Evolutionary conservation across 2,888 invertebrate genomes (phyloP).

Genomic region (Watsonalla binaria): DNA sequence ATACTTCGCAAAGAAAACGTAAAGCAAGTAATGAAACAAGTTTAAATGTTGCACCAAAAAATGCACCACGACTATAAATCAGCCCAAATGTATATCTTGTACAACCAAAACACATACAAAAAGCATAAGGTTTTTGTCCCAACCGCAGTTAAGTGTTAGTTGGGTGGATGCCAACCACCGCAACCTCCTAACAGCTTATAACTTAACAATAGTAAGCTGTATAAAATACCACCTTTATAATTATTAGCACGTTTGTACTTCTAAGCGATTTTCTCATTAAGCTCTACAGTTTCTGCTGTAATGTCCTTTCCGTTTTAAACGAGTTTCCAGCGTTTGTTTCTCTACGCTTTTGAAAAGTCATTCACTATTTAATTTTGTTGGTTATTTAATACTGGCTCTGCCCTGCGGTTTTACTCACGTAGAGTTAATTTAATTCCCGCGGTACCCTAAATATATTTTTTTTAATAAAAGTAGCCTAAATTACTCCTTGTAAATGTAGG

Average conservation of each 20-base stretch:
- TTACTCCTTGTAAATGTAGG: too few relatives aligned
- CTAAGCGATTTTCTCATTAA: background rate
- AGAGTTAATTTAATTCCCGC: too few relatives aligned
- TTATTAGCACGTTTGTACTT: constrained; percentile 12
- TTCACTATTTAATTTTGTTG: background rate
- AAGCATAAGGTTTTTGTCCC: constrained; percentile 23
- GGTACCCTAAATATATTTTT: too few relatives aligned
- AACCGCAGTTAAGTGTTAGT: constrained; percentile 15
- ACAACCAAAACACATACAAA: constrained; percentile 16
- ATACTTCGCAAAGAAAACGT: too few relatives aligned
- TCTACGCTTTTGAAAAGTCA: background rate
- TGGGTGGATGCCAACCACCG: constrained; percentile 23
- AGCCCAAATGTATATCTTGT: background rate
- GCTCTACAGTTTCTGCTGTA: background rate
- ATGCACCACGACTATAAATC: background rate
- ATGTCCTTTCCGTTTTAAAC: background rate
- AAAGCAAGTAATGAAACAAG: background rate
- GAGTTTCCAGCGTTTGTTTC: background rate
- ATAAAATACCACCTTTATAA: constrained; percentile 18
- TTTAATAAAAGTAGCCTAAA: too few relatives aligned
- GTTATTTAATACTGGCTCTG: too few relatives aligned
- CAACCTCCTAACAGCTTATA: constrained; percentile 27
- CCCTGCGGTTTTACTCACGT: too few relatives aligned
- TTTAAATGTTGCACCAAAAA: background rate
- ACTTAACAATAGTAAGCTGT: constrained; percentile 17